These are phyloP conservation scores for Trematomus loennbergii DNA, from an alignment of 2,113 vertebrate genomes.

Conservation along the genomic window DNA sequence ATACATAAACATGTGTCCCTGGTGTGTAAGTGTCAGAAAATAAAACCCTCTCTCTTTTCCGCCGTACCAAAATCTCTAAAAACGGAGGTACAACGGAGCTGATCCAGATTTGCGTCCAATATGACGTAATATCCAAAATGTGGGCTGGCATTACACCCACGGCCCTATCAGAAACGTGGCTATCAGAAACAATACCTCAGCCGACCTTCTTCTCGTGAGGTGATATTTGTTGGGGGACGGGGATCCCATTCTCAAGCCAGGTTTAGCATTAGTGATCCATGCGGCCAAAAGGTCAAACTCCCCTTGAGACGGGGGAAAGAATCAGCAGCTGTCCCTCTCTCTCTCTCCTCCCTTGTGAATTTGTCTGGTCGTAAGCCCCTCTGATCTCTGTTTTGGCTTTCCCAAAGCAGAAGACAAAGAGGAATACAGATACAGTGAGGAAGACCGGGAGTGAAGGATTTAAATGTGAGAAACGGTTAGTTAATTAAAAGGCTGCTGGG, in stretches of 20 bases:
- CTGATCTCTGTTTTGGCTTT: slow-evolving; percentile 15
- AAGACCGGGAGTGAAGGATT: neutral
- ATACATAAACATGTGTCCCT: too few species aligned
- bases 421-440: neutral
- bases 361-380: slow-evolving; percentile 4
- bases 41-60: too few species aligned
- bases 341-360: neutral
- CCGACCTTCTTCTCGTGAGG: slow-evolving; percentile 16
- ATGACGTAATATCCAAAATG: too few species aligned
- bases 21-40: too few species aligned
- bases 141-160: too few species aligned
- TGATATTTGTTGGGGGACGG: slow-evolving; percentile 27
- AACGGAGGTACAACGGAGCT: too few species aligned
- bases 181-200: too few species aligned
- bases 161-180: too few species aligned
- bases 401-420: neutral
- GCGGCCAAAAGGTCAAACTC: slow-evolving; percentile 30
- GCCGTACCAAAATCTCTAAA: too few species aligned
- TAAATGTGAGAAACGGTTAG: slow-evolving; percentile 16
- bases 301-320: neutral
- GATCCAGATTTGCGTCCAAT: too few species aligned
- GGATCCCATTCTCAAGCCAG: slow-evolving; percentile 32
- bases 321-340: slow-evolving; percentile 50
- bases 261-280: slow-evolving; percentile 46
- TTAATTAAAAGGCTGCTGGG: slow-evolving; percentile 17